Evolutionary conservation across 2,113 vertebrate species (phyloP).

Genomic region (Pelusios castaneus): DNA sequence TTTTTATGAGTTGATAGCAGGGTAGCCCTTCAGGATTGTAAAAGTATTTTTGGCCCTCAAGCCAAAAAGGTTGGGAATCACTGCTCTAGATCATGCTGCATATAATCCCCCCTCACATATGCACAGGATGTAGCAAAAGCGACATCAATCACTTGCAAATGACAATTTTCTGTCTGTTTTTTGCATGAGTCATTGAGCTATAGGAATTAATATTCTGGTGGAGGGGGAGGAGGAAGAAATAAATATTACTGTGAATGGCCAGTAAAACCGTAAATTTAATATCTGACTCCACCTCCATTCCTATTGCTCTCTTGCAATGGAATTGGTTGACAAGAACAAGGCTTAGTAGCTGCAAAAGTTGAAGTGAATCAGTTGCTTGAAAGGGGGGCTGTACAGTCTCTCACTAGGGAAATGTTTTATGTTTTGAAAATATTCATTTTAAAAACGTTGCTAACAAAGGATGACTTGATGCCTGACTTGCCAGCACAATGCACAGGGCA

Average conservation of each 20-base stretch:
- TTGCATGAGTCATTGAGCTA: background rate
- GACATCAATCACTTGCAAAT: background rate
- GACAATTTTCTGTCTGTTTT: background rate
- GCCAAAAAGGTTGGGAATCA: too few species aligned
- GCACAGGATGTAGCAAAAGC: background rate
- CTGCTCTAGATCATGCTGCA: background rate
- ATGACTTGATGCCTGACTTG: background rate
- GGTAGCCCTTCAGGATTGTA: too few species aligned
- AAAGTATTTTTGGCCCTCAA: too few species aligned
- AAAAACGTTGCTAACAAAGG: background rate
- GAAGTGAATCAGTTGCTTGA: background rate
- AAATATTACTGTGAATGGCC: background rate
- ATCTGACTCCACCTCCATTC: background rate
- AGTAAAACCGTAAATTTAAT: background rate
- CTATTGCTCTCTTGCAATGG: background rate
- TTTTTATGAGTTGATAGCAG: too few species aligned
- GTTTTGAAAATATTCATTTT: background rate
- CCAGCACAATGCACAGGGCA: background rate
- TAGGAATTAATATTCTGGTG: background rate
- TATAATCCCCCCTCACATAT: background rate
- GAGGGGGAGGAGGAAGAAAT: background rate
- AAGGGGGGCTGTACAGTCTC: background rate
- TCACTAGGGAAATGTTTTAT: fast-evolving
- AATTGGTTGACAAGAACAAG: fast-evolving
- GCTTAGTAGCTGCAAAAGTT: background rate